phyloP scores from a whole-genome alignment of 1,140 invertebrate species.

The Meloidogyne exigua region DNA sequence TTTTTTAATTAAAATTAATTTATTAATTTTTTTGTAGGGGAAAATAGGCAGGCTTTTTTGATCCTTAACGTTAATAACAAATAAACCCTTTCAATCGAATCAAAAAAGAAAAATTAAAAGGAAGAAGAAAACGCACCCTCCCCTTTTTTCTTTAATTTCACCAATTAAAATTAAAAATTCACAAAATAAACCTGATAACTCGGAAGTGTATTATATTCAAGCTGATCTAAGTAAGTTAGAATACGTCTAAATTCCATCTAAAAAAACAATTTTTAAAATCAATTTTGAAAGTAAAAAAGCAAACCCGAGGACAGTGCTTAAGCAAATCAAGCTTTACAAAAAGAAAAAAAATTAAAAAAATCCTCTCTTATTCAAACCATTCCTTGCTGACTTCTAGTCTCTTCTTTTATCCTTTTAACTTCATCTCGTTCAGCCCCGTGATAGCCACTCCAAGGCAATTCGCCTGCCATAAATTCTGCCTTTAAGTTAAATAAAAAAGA shows the following conservation, averaged over 20 bases:
- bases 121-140: too few species aligned
- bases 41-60: too few species aligned
- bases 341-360: not conserved
- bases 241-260: slow-evolving; percentile 37
- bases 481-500: slow-evolving; percentile 14
- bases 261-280: not conserved
- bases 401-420: slow-evolving; percentile 38
- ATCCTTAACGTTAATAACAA: too few species aligned
- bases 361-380: not conserved
- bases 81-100: too few species aligned
- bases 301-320: slow-evolving; percentile 38
- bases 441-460: slow-evolving; percentile 38
- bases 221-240: slow-evolving; percentile 30
- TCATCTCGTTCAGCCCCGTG: slow-evolving; percentile 26
- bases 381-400: slow-evolving; percentile 29
- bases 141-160: too few species aligned
- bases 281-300: not conserved
- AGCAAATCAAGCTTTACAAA: slow-evolving; percentile 22
- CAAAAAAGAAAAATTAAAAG: too few species aligned
- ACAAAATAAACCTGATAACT: slow-evolving; percentile 21
- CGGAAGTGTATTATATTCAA: slow-evolving; percentile 32
- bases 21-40: too few species aligned
- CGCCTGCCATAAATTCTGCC: slow-evolving; percentile 41
- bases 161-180: not conserved
- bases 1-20: too few species aligned